Conservation (phyloP, 2,888 invertebrate genomes). For the Tachina fera region DNA sequence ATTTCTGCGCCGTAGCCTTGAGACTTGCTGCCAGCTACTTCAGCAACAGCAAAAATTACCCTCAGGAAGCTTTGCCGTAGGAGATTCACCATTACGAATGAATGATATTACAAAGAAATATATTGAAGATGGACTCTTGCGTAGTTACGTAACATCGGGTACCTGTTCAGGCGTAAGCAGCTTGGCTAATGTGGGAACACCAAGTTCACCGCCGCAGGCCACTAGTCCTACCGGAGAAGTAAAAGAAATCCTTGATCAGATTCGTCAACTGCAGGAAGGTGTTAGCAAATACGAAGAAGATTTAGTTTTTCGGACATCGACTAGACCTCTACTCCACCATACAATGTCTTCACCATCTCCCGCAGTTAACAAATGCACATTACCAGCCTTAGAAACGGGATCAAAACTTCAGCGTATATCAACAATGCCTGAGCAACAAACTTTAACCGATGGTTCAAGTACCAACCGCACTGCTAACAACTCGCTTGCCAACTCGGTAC, state of each 20-base stretch:
- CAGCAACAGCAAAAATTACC: conserved; percentile 76
- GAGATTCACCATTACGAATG: conserved; percentile 69
- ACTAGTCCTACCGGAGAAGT: conserved; percentile 92
- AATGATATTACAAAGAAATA: conserved; percentile 76
- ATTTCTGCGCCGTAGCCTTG: conserved; percentile 78
- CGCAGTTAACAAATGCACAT: conserved; percentile 54
- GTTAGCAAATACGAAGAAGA: conserved; percentile 82
- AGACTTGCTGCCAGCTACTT: conserved; percentile 81
- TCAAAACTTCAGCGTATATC: conserved; percentile 68
- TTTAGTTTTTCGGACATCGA: conserved; percentile 72
- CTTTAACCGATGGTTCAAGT: conserved; percentile 30
- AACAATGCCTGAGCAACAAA: conserved; percentile 74
- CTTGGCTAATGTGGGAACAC: conserved; percentile 87
- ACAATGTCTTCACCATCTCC: conserved; percentile 76
- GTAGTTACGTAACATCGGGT: conserved; percentile 83
- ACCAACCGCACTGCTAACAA: conserved; percentile 36
- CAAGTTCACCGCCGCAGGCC: conserved; percentile 90
- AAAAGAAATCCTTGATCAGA: conserved; percentile 88
- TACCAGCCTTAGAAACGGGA: conserved; percentile 51
- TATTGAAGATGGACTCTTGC: conserved; percentile 76
- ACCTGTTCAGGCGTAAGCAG: conserved; percentile 88
- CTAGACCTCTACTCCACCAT: conserved; percentile 77
- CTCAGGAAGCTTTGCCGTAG: conserved; percentile 72
- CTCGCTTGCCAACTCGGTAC: conserved; percentile 58
- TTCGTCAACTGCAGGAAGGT: conserved; percentile 85